Evolutionary conservation across 2,113 vertebrate species (phyloP).

Genomic region (Pagrus major): DNA sequence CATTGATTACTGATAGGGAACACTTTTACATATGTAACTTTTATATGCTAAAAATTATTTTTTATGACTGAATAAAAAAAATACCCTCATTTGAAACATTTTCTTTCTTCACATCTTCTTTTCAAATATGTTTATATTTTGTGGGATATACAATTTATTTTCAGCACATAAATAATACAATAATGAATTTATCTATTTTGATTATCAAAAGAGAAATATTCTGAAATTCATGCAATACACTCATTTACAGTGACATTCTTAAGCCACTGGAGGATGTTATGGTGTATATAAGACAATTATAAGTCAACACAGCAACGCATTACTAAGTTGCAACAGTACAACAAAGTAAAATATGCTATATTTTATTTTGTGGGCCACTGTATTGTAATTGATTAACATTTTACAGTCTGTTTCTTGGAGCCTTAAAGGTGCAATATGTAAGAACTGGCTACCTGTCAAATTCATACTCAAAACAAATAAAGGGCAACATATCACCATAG

Average conservation of each 20-base stretch:
- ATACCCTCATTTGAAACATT: conserved; percentile 21
- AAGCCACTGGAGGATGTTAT: no score
- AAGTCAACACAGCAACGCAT: no score
- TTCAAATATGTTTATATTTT: conserved; percentile 11
- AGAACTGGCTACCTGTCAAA: no score
- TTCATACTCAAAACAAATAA: no score
- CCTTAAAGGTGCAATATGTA: no score
- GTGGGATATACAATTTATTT: background rate
- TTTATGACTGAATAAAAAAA: conserved; percentile 63
- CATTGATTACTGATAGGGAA: conserved; percentile 44
- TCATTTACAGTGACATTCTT: background rate
- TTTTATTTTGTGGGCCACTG: background rate
- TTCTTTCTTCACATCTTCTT: no score
- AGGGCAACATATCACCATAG: no score
- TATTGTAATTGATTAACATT: background rate
- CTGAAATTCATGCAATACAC: background rate
- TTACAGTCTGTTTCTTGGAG: background rate
- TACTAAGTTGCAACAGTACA: background rate
- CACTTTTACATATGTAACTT: conserved; percentile 48
- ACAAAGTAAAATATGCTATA: background rate
- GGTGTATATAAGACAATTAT: background rate
- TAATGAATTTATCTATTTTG: background rate
- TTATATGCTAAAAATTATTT: conserved; percentile 50
- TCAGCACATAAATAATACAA: background rate
- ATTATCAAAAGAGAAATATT: background rate